Evolutionary conservation across 2,797 vertebrate genomes (phyloP), one percentile per base, ranked within the genome.

Genomic region (Sphenopsis melanotis): DNA sequence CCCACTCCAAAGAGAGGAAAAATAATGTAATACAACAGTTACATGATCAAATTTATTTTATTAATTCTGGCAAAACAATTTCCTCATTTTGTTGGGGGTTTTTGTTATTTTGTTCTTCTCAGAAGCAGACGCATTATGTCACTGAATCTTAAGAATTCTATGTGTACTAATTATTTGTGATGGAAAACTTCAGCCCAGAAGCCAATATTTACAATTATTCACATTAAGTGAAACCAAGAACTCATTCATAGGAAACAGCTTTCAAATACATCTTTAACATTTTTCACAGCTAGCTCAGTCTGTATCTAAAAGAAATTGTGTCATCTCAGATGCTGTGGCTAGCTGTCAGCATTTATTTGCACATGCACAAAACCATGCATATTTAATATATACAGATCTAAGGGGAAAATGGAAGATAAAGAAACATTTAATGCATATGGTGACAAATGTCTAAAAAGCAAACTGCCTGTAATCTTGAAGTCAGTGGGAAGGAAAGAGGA

Each of bases 341-440:
- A 83, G 39, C 55, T 81, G 72, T 82, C 77, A 86, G 63, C 32
- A 82, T 63, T 46, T 69, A 49, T 81, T 83, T 74, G 74, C 70
- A 88, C 55, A 56, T 49, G 87, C 11, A 89, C 20, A 90, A 90
- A 76, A 2, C 0, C 32, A 72, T 57, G 29, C 23, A 76, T 90
- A 69, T 69, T 88, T 81, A 84, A 76, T 50, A 79, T 3, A 8
- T n/a, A 88, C 29, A 89, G 74, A 86, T 41, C 59, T 82, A 95
- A 68, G 16, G 6, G 39, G 46, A 39, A 88, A 83, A 76, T 2
- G 0, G 27, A 79, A 90, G 19, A 72, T 27, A 42, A 90, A 76
- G 71, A 85, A 91, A 39, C 5, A 36, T 16, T 86, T n/a, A 65
- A 47, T 6, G 8, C 41, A 34, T 19, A 19, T 32, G 39, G 83